Conservation (phyloP, 2,113 vertebrate species). For the Geococcyx californianus region DNA sequence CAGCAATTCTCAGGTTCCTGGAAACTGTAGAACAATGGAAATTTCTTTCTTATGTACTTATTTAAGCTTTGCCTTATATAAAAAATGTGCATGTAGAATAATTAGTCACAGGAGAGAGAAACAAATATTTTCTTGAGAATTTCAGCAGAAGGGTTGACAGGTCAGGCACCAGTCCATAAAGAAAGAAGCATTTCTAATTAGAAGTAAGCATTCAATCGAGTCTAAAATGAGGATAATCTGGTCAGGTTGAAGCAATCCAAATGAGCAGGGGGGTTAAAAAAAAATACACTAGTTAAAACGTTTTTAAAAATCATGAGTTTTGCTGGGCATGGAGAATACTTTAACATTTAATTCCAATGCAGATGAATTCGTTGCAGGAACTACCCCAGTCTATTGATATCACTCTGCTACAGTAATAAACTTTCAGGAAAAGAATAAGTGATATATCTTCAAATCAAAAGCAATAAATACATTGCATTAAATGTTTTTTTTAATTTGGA, state of each 20-base stretch:
- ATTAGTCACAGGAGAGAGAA: neutral
- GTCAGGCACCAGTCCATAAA: neutral
- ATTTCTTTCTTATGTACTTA: neutral
- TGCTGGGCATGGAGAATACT: neutral
- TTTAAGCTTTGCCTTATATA: neutral
- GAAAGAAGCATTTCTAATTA: neutral
- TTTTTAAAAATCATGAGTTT: neutral
- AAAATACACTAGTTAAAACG: neutral
- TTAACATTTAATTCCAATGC: neutral
- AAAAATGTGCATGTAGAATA: neutral
- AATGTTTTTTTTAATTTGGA: neutral
- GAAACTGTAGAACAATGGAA: neutral
- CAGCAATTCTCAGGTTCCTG: neutral
- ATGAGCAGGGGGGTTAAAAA: neutral
- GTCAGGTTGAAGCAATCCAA: neutral
- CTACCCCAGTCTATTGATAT: neutral
- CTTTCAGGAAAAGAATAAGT: neutral
- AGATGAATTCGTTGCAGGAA: neutral
- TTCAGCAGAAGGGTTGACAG: neutral
- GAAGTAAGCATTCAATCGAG: neutral
- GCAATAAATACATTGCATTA: neutral
- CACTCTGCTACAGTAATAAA: neutral
- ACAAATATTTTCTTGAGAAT: neutral
- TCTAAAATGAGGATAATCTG: neutral
- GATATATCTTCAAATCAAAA: neutral